A percentile compares a stretch with the other conserved stretches of the same genome.
Evolutionary conservation across 1,140 invertebrate genomes (phyloP).

Genomic region (Lasioglossum albipes): DNA sequence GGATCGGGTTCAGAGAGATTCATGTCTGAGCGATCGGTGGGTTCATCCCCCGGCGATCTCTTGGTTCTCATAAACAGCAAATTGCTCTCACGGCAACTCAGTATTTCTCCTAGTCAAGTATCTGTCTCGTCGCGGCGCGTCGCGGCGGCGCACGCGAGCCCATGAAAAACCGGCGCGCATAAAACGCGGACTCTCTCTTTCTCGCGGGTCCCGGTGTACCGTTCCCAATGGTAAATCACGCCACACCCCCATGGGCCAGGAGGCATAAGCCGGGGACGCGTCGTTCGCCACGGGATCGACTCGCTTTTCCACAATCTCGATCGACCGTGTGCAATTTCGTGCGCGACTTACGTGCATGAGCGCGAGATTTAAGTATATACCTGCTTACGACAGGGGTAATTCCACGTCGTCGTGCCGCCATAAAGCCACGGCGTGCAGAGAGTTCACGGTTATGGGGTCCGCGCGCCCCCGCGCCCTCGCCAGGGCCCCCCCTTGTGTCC

Average conservation of each 20-base stretch:
- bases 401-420: conserved; percentile 65
- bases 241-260: conserved; percentile 35
- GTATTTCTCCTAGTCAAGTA: conserved; percentile 31
- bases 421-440: conserved; percentile 59
- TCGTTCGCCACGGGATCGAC: not conserved
- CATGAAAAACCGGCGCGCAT: conserved; percentile 23
- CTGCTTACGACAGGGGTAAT: conserved; percentile 70
- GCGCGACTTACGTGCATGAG: conserved; percentile 62
- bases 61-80: conserved; percentile 19
- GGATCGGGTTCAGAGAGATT: too few relatives aligned
- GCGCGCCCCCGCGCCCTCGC: not conserved
- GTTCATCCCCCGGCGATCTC: not conserved
- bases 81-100: conserved; percentile 23
- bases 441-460: conserved; percentile 63
- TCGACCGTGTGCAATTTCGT: conserved; percentile 56
- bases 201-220: not conserved
- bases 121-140: conserved; percentile 10
- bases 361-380: conserved; percentile 66
- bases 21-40: not conserved
- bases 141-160: conserved; percentile 4
- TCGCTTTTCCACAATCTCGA: conserved; percentile 56
- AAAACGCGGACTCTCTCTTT: not conserved
- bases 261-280: not conserved
- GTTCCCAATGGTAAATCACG: conserved; percentile 52
- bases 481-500: not conserved